Conservation (phyloP, 2,888 invertebrate species). For the Melieria crassipennis region DNA sequence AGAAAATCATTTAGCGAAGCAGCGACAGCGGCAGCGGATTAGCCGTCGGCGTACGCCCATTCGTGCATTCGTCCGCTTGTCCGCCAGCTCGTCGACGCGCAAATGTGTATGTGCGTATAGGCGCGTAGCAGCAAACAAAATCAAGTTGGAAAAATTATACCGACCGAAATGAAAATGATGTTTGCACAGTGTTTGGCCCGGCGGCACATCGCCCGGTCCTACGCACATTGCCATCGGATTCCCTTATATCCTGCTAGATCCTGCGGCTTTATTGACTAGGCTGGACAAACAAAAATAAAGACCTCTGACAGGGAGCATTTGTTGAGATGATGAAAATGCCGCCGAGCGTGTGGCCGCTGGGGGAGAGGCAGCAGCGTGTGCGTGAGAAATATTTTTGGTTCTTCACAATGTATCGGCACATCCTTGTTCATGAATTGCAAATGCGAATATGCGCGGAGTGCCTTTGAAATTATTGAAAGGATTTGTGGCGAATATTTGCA, state of each 20-base stretch:
- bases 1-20: conserved; percentile 60
- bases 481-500: conserved; percentile 55
- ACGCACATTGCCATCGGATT: neutral
- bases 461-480: conserved; percentile 16
- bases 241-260: conserved; percentile 44
- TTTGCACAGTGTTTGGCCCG: conserved; percentile 52
- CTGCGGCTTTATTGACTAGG: conserved; percentile 50
- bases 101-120: neutral
- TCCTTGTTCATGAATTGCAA: neutral
- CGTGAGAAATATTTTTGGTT: conserved; percentile 49
- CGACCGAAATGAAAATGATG: conserved; percentile 58
- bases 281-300: conserved; percentile 59
- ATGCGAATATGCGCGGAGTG: conserved; percentile 2
- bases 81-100: neutral
- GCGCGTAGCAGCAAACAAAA: conserved; percentile 27
- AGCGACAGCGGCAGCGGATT: conserved; percentile 52
- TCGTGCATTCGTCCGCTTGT: neutral
- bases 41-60: conserved; percentile 53
- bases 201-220: conserved; percentile 31
- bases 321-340: conserved; percentile 43
- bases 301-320: conserved; percentile 54
- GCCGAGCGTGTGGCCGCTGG: conserved; percentile 14
- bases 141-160: conserved; percentile 21
- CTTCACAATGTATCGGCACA: neutral
- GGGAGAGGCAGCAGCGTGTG: conserved; percentile 34